These are phyloP conservation scores for Smittia aterrima DNA, from an alignment of 2,888 invertebrate species.

Conservation along the genomic window DNA sequence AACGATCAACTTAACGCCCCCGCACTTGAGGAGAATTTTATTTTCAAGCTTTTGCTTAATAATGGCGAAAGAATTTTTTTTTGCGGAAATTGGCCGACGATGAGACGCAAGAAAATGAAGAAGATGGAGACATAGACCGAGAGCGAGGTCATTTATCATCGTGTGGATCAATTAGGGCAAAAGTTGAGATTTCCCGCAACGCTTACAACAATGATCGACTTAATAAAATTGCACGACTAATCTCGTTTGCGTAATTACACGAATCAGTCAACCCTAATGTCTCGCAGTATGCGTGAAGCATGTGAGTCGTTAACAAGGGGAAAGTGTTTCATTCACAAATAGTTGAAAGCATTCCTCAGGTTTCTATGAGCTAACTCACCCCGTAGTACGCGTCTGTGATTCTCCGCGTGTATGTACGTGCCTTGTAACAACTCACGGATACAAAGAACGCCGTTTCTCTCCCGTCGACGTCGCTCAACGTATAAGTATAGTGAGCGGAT, in stretches of 20 bases:
- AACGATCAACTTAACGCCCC: too few species aligned
- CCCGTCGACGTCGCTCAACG: background rate
- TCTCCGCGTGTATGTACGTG: background rate
- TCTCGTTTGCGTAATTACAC: background rate
- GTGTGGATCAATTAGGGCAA: too few species aligned
- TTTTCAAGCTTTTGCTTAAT: too few species aligned
- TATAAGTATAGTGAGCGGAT: conserved; percentile 28
- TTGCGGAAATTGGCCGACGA: too few species aligned
- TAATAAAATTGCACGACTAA: background rate
- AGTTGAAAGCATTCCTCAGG: background rate
- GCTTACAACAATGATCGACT: too few species aligned
- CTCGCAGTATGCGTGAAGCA: background rate
- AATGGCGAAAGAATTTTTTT: too few species aligned
- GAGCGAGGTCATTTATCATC: too few species aligned
- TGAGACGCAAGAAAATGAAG: too few species aligned
- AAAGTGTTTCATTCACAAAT: background rate
- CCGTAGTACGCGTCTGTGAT: background rate
- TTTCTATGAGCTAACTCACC: background rate
- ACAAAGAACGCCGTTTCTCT: background rate
- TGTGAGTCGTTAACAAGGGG: background rate
- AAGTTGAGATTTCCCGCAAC: too few species aligned
- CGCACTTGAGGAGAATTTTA: too few species aligned
- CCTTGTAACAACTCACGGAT: background rate
- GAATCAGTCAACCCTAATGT: background rate
- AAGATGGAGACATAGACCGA: too few species aligned